Percentiles rank a stretch among this genome's conserved stretches.
These are phyloP conservation scores for Pseudorhiza aurosa DNA, from an alignment of 30 jellyfish, hydroid and myxozoan species.

Conservation along the genomic window DNA sequence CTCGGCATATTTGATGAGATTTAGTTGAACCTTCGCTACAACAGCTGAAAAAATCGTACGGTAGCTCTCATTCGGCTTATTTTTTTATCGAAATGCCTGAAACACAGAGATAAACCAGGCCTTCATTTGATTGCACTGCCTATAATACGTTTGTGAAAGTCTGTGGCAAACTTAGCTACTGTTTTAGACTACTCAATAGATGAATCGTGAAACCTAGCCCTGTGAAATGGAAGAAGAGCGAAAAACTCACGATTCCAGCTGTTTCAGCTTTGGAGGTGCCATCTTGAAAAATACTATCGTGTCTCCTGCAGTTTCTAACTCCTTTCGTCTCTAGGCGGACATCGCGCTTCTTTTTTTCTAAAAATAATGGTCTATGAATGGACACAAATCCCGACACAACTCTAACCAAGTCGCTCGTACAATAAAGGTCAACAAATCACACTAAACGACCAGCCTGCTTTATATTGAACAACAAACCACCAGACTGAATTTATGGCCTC, in stretches of 20 bases:
- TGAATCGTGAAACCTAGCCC: neutral
- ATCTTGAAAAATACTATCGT: neutral
- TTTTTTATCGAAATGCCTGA: too few species aligned
- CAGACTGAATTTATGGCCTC: neutral
- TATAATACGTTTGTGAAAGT: too few species aligned
- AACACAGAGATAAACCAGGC: too few species aligned
- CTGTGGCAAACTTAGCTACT: too few species aligned
- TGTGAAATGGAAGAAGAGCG: neutral
- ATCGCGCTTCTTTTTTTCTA: neutral
- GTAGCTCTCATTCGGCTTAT: too few species aligned
- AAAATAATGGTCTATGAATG: neutral
- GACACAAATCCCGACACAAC: neutral
- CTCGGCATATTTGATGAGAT: too few species aligned
- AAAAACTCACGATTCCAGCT: constrained; percentile 70
- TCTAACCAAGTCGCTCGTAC: neutral
- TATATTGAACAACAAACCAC: constrained; percentile 21
- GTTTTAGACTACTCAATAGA: too few species aligned
- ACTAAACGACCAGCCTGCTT: neutral
- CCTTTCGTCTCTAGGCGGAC: neutral
- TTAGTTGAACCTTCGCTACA: too few species aligned
- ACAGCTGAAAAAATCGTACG: too few species aligned
- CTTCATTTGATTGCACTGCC: too few species aligned
- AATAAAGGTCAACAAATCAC: constrained; percentile 27
- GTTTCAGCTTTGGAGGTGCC: constrained; percentile 74
- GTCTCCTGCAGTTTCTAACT: neutral